Percentiles rank a stretch among this genome's conserved stretches.
These are phyloP conservation scores for Sphenopsis melanotis DNA, from an alignment of 2,797 vertebrate genomes.

Conservation along the genomic window DNA sequence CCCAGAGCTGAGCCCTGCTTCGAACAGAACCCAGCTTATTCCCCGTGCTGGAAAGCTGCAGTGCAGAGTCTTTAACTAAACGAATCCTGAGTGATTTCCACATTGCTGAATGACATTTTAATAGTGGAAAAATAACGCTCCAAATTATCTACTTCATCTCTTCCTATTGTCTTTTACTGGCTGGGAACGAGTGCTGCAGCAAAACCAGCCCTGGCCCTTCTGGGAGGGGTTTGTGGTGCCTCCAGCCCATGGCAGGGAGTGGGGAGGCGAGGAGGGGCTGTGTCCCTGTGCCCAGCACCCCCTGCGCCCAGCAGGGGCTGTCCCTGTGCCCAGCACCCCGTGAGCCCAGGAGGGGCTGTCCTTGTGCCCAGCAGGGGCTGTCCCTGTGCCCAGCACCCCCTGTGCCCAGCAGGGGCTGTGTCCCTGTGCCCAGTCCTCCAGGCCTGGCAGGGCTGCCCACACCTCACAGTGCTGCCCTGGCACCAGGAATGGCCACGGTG, in stretches of 20 bases:
- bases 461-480: rapidly evolving
- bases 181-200: slow-evolving; percentile 22
- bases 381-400: no score
- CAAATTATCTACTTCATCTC: slow-evolving; percentile 42
- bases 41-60: neutral
- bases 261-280: neutral
- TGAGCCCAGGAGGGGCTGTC: no score
- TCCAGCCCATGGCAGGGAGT: neutral
- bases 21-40: neutral
- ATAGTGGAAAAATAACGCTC: slow-evolving; percentile 47
- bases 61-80: neutral
- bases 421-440: neutral
- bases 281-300: no score
- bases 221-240: slow-evolving; percentile 1
- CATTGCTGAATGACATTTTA: slow-evolving; percentile 20
- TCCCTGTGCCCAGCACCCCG: no score
- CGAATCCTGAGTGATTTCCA: slow-evolving; percentile 12
- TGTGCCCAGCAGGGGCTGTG: no score
- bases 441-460: neutral
- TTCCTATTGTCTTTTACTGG: slow-evolving; percentile 50
- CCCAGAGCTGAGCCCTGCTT: neutral
- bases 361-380: neutral
- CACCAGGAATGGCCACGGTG: rapidly evolving
- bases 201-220: slow-evolving; percentile 14
- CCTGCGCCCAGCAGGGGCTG: neutral